Evolutionary conservation across 2,113 vertebrate genomes (phyloP), one percentile per base, ranked within the genome.

Genomic region (Heterotis niloticus): DNA sequence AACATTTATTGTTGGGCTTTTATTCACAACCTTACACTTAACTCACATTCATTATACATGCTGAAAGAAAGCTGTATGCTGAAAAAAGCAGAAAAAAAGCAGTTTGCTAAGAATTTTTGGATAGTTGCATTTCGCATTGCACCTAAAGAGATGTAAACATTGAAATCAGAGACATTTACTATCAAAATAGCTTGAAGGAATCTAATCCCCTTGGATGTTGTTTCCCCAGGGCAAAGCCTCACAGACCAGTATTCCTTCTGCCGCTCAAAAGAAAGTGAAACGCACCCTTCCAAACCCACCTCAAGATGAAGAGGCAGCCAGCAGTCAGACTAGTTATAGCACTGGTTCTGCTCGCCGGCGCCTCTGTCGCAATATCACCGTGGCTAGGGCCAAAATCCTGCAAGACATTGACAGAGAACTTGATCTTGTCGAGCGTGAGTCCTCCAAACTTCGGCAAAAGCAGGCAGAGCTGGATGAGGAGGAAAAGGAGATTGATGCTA

Each of bases 401-500:
- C 97, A 99, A 87, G 98, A 99, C 87, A 99, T 99, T 85, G 98
- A 99, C 87, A 93, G 96, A 81, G 98, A 99, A 85, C 90, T 99
- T 69, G 93, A 99, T 84, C 88, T 99, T 54, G 98, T 99, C 0
- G 98, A 99, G 87, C 93, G 97, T 16, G 98, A 99, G 86, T 99
- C 98, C 57, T 98, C 98, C 29, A 99, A 99, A 81, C 95, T 99
- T 74, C 93, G 98, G 34, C 98, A 99, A 88, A 96, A 96, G 83
- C 98, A 99, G 86, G 98, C 98, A 72, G 97, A 99, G 85, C 88
- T 99, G 76, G 98, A 99, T 85, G 97, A 99, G 83, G 98, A 99
- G 79, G 98, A 99, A 84, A 99, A 99, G 86, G 98, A 99, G 90
- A 99, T 99, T 57, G 98, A 99, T 86, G 98, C 98, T 80, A 99